A percentile compares a stretch with the other conserved stretches of the same genome.
Evolutionary conservation across 2,113 vertebrate species (phyloP).

Genomic region (Phalacrocorax aristotelis): DNA sequence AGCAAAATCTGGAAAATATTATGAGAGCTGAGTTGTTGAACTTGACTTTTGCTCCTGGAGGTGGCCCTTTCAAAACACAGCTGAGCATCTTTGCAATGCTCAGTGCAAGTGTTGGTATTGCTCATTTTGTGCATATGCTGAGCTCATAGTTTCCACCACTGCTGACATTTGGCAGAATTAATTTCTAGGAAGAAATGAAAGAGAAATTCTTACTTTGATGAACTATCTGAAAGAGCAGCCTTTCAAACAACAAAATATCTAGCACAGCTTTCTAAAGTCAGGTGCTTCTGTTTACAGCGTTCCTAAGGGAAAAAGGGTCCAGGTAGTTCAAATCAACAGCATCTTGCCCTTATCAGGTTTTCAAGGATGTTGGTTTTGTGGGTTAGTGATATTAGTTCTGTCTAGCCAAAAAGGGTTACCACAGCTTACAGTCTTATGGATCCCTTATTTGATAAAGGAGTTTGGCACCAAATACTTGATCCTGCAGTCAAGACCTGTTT

Average conservation of each 20-base stretch:
- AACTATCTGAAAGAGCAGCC: not conserved
- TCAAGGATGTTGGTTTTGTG: not conserved
- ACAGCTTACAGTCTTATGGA: not conserved
- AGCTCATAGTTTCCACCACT: constrained; percentile 10
- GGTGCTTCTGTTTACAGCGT: not conserved
- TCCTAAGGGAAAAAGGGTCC: not conserved
- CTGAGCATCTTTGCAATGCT: not conserved
- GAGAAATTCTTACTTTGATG: not conserved
- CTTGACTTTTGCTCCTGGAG: constrained; percentile 16
- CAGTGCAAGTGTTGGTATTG: not conserved
- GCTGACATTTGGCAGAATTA: not conserved
- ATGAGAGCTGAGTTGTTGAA: not conserved
- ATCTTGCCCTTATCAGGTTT: not conserved
- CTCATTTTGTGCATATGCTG: not conserved
- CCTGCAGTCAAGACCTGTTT: not conserved
- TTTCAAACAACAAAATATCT: not conserved
- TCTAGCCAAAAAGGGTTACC: not conserved
- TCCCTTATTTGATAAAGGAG: not conserved
- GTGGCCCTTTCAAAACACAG: constrained; percentile 29
- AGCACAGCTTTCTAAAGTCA: not conserved
- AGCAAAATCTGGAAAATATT: constrained; percentile 39
- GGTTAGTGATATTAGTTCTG: not conserved
- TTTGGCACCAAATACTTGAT: not conserved
- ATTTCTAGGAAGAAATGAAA: not conserved
- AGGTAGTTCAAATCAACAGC: not conserved